These are phyloP conservation scores for Wasmannia auropunctata DNA, from an alignment of 1,140 invertebrate genomes.

Conservation along the genomic window DNA sequence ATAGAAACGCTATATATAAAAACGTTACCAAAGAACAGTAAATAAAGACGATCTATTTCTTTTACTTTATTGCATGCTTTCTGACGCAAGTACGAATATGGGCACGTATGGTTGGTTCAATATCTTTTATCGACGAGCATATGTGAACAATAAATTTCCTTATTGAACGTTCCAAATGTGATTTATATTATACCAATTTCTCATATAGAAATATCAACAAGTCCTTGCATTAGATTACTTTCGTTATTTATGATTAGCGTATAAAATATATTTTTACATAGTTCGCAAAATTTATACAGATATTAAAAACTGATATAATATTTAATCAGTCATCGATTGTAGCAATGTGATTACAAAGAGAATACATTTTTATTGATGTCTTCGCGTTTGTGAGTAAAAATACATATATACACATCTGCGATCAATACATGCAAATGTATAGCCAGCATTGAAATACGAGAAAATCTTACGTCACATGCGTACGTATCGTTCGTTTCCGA, in stretches of 20 bases:
- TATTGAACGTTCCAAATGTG: not conserved
- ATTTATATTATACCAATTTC: slow-evolving; percentile 10
- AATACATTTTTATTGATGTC: not conserved
- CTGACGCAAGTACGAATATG: not conserved
- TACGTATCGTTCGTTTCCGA: not conserved
- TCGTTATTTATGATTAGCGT: not conserved
- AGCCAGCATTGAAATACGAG: not conserved
- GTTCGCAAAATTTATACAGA: not conserved
- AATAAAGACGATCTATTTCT: not conserved
- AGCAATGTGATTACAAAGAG: not conserved
- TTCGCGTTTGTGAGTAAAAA: not conserved
- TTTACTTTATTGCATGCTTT: not conserved
- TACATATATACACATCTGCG: not conserved
- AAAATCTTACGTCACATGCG: not conserved
- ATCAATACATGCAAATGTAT: not conserved
- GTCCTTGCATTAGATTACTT: not conserved
- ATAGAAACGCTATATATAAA: not conserved
- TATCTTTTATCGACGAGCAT: not conserved
- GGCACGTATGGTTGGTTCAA: not conserved
- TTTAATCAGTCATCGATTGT: not conserved
- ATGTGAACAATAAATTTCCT: not conserved
- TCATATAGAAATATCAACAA: not conserved
- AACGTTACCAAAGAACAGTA: not conserved
- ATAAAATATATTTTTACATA: not conserved
- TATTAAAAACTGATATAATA: not conserved